Base-by-base conservation (phyloP, 2,113 vertebrate genomes). In the Chroicocephalus ridibundus region DNA sequence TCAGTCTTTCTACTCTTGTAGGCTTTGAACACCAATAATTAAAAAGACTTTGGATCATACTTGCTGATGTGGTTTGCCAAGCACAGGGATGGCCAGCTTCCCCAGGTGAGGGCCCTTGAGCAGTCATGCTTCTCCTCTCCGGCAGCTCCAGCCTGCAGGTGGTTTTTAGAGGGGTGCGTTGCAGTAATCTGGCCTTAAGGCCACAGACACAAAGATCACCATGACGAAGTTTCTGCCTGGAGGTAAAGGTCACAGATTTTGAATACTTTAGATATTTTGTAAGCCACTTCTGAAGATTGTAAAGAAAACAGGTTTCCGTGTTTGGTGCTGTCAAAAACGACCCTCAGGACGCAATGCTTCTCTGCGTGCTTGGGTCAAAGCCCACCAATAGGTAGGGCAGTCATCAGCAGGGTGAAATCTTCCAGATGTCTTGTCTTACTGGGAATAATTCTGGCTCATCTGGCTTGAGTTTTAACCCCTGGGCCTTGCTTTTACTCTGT, bases 201-300 rank as follows among this genome's bases (percentile, higher is more conserved):
- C 87, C 85, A 84, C 26, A 1, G 86, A 89, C 68, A 55, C 40
- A 18, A 12, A 71, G 91, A 87, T 96, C 95, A 89, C 61, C 44
- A 1, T 6, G 60, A 80, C 4, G 1, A 93, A 92, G 88, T 18
- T 69, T 88, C 64, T 90, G 89, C 85, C 85, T 82, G 64, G 36
- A 96, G 94, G 80, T 70, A 87, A 97, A 97, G 91, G 92, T 92
- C 94, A 96, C 82, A 87, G 62, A 93, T 94, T 94, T 83, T 87
- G 80, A 96, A 96, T 97, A 86, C 64, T 95, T 96, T 8, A 60
- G 60, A 87, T 95, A 85, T 88, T 96, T 95, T 82, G 66, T 55
- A 76, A 93, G 44, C 31, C 54, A 66, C 72, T 94, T 94, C 60
- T 94, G 78, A 92, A 76, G 88, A 83, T 5, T 92, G 51, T 68